phyloP scores from a whole-genome alignment of 1,140 invertebrate genomes.

The Melanaphis sacchari region DNA sequence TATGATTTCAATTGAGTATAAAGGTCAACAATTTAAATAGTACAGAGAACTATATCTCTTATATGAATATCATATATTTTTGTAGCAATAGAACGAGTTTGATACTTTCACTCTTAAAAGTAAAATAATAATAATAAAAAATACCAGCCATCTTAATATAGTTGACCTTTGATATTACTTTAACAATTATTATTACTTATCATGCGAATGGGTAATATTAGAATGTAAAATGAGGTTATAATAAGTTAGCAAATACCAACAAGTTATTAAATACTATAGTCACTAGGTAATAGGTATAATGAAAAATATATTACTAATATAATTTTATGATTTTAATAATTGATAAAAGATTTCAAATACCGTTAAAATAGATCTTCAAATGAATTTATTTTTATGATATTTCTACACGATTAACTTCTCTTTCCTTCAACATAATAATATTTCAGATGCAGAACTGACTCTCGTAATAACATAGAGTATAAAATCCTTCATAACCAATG shows the following conservation, averaged over 20 bases:
- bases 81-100: background rate
- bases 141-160: background rate
- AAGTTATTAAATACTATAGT: background rate
- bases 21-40: background rate
- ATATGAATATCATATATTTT: background rate
- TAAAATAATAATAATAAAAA: background rate
- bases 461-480: background rate
- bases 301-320: background rate
- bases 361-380: background rate
- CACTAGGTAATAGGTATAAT: background rate
- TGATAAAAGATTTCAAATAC: background rate
- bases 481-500: background rate
- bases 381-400: background rate
- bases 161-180: constrained; percentile 17
- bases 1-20: constrained; percentile 1
- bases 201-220: background rate
- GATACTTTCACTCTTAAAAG: constrained; percentile 17
- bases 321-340: background rate
- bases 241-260: background rate
- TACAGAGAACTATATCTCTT: background rate
- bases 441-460: too few relatives aligned
- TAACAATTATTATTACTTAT: constrained; percentile 15
- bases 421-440: background rate
- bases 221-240: background rate
- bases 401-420: background rate